Evolutionary conservation across 2,888 invertebrate genomes (phyloP).

Genomic region (Dryomyza anilis): DNA sequence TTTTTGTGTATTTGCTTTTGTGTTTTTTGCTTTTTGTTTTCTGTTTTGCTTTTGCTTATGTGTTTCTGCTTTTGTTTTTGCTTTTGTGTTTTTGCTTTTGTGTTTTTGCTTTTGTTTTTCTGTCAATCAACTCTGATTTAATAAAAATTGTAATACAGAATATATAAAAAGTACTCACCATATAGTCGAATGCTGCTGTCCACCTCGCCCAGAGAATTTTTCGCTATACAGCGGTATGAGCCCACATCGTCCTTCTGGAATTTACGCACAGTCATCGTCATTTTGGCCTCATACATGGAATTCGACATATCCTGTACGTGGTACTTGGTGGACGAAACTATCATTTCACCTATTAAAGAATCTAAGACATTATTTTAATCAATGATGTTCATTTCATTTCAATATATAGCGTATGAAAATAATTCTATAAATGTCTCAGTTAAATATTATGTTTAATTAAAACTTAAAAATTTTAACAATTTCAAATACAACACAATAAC

Average conservation of each 20-base stretch:
- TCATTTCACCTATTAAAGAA: constrained; percentile 76
- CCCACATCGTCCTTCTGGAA: constrained; percentile 78
- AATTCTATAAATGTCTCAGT: too few relatives aligned
- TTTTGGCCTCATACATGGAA: constrained; percentile 80
- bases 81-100: too few relatives aligned
- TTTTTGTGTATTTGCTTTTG: too few relatives aligned
- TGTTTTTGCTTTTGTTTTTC: too few relatives aligned
- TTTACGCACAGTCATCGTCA: constrained; percentile 78
- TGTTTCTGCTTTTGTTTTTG: too few relatives aligned
- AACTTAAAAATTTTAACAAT: too few relatives aligned
- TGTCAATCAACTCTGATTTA: neutral
- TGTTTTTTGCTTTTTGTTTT: too few relatives aligned
- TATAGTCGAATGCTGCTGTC: constrained; percentile 86
- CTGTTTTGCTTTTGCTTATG: too few relatives aligned
- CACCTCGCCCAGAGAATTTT: constrained; percentile 85
- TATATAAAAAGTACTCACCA: constrained; percentile 65
- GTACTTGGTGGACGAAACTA: constrained; percentile 80
- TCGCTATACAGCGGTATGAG: constrained; percentile 84
- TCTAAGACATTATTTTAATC: too few relatives aligned
- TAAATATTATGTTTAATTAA: too few relatives aligned
- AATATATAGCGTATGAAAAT: neutral
- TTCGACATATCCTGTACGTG: constrained; percentile 74
- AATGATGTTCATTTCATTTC: neutral
- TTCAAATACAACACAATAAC: too few relatives aligned
- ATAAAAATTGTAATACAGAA: neutral